phyloP scores from a whole-genome alignment of 2,797 vertebrate genomes.

The Leptatherina wallacei region DNA sequence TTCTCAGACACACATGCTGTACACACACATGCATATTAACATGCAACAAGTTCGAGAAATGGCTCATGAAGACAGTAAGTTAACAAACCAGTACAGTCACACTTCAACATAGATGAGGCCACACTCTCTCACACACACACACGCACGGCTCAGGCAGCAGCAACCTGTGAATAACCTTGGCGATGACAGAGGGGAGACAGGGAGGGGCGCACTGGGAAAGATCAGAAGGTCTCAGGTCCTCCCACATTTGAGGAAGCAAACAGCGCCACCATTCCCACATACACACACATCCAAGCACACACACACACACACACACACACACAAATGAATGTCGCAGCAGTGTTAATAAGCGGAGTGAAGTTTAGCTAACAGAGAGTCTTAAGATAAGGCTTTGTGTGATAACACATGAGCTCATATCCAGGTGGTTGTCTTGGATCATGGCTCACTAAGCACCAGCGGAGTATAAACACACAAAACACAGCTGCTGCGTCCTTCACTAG shows the following conservation, averaged over 20 bases:
- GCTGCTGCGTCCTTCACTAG: conserved; percentile 68
- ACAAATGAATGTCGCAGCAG: conserved; percentile 22
- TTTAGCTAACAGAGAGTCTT: conserved; percentile 65
- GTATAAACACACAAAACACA: conserved; percentile 74
- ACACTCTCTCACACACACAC: neutral
- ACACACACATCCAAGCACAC: neutral
- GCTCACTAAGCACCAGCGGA: conserved; percentile 70
- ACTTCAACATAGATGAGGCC: neutral
- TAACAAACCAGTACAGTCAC: conserved; percentile 19
- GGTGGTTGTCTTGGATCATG: conserved; percentile 81
- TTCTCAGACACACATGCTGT: conserved; percentile 33
- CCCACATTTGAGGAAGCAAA: conserved; percentile 78
- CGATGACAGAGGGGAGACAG: conserved; percentile 65
- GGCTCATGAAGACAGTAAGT: conserved; percentile 28
- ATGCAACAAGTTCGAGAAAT: conserved; percentile 28
- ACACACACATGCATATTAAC: neutral
- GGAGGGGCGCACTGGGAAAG: conserved; percentile 74
- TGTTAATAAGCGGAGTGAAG: conserved; percentile 67
- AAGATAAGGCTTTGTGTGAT: conserved; percentile 76
- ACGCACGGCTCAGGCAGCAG: conserved; percentile 27
- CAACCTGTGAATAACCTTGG: conserved; percentile 77
- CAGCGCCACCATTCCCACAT: conserved; percentile 57
- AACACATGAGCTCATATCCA: conserved; percentile 88
- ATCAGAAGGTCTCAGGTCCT: conserved; percentile 79
- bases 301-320: conserved; percentile 14